Evolutionary conservation across 37 sponge, comb jelly and placozoan species (phyloP).

Genomic region (Chondrilla cf. caribensis): DNA sequence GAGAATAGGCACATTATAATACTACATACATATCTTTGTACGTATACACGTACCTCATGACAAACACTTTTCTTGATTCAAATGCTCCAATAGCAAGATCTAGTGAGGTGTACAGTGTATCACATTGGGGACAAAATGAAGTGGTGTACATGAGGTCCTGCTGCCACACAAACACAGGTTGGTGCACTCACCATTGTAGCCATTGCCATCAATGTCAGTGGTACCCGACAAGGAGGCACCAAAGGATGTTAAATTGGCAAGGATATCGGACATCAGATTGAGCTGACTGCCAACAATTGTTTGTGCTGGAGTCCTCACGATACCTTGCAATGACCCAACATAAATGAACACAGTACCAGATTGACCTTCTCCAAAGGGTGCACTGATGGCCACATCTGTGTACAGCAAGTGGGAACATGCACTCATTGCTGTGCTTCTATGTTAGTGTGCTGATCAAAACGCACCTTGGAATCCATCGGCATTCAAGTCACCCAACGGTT

Average conservation of each 20-base stretch:
- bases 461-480: conserved; percentile 18
- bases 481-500: conserved; percentile 25
- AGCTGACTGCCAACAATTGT: conserved; percentile 9
- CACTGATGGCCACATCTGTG: conserved; percentile 36
- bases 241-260: conserved; percentile 11
- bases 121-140: too few relatives aligned
- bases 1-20: too few relatives aligned
- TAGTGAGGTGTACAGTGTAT: background rate
- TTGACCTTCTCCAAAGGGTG: conserved; percentile 24
- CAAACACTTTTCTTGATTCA: conserved; percentile 12
- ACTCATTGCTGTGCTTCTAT: background rate
- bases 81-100: conserved; percentile 23
- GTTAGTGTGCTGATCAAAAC: background rate
- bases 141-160: too few relatives aligned
- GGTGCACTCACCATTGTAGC: conserved; percentile 16
- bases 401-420: background rate
- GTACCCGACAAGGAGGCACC: conserved; percentile 13
- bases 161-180: too few relatives aligned
- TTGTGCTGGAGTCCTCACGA: background rate
- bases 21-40: background rate
- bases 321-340: conserved; percentile 14
- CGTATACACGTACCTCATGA: conserved; percentile 10
- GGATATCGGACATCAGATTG: background rate
- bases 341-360: conserved; percentile 23
- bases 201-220: conserved; percentile 25